phyloP scores from a whole-genome alignment of 2,888 invertebrate species.

The Campaea margaritaria region DNA sequence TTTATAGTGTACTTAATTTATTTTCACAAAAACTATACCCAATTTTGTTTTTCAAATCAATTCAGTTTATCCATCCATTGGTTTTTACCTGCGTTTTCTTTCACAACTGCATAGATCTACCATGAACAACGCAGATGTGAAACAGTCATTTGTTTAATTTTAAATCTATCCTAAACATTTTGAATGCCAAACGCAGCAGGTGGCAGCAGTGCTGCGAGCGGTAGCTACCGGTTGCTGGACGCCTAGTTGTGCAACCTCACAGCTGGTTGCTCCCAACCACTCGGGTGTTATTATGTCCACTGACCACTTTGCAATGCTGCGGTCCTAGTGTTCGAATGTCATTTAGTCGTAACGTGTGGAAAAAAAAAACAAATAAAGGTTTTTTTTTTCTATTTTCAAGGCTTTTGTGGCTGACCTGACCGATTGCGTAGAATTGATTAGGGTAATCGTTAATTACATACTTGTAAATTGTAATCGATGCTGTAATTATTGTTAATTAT shows the following conservation, averaged over 20 bases:
- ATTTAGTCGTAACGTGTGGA: slow-evolving; percentile 37
- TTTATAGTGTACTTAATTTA: too few relatives aligned
- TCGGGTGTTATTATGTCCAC: slow-evolving; percentile 18
- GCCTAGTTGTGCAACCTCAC: slow-evolving; percentile 39
- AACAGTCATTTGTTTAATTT: slow-evolving; percentile 15
- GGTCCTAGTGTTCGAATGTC: slow-evolving; percentile 39
- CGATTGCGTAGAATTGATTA: too few relatives aligned
- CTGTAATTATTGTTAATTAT: too few relatives aligned
- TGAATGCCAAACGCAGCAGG: slow-evolving; percentile 1
- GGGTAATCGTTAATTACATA: too few relatives aligned
- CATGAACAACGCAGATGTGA: slow-evolving; percentile 25
- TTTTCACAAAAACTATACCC: too few relatives aligned
- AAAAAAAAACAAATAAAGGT: slow-evolving; percentile 10
- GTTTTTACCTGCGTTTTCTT: slow-evolving; percentile 25
- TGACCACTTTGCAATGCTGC: slow-evolving; percentile 30
- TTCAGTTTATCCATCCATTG: not conserved
- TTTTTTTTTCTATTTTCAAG: too few relatives aligned
- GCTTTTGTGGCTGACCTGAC: too few relatives aligned
- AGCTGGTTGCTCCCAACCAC: slow-evolving; percentile 18
- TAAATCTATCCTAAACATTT: slow-evolving; percentile 9
- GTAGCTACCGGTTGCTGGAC: slow-evolving; percentile 21
- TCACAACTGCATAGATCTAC: slow-evolving; percentile 2
- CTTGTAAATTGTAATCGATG: too few relatives aligned
- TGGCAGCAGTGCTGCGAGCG: not conserved
- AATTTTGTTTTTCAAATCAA: slow-evolving; percentile 10